A percentile compares a stretch with the other conserved stretches of the same genome.
These are phyloP conservation scores for Corydoras maculifer DNA, from an alignment of 2,113 vertebrate genomes.

Conservation along the genomic window DNA sequence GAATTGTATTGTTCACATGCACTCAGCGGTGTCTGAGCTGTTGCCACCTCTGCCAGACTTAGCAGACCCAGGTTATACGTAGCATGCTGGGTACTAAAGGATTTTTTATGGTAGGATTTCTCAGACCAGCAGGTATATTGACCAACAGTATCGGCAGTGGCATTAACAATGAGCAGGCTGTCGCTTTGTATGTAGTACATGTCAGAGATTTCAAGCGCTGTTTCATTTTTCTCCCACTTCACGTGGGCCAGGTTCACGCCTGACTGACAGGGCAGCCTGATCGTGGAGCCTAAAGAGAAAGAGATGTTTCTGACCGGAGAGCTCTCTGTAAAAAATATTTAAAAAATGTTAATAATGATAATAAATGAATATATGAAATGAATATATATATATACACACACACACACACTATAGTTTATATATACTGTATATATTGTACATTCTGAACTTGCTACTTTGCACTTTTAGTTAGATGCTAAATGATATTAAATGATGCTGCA, in stretches of 20 bases:
- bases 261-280: slow-evolving; percentile 52
- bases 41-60: no score
- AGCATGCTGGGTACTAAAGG: slow-evolving; percentile 37
- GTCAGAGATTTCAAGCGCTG: slow-evolving; percentile 6
- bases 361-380: no score
- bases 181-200: slow-evolving; percentile 44
- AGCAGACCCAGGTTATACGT: slow-evolving; percentile 45
- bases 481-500: no score
- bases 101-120: slow-evolving; percentile 50
- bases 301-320: slow-evolving; percentile 21
- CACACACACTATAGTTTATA: no score
- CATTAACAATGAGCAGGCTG: slow-evolving; percentile 56
- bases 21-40: slow-evolving; percentile 55
- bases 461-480: no score
- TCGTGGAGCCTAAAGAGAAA: slow-evolving; percentile 43
- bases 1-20: slow-evolving; percentile 55
- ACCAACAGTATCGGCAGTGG: slow-evolving; percentile 39
- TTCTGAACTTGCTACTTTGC: no score
- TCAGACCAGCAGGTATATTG: slow-evolving; percentile 58
- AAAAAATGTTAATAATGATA: neutral
- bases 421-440: no score
- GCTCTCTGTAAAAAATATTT: slow-evolving; percentile 53
- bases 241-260: slow-evolving; percentile 58
- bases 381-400: no score
- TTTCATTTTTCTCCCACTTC: slow-evolving; percentile 50